A percentile compares a stretch with the other conserved stretches of the same genome.
Conservation (phyloP, 2,797 vertebrate species). For the Silurus lanzhouensis region DNA sequence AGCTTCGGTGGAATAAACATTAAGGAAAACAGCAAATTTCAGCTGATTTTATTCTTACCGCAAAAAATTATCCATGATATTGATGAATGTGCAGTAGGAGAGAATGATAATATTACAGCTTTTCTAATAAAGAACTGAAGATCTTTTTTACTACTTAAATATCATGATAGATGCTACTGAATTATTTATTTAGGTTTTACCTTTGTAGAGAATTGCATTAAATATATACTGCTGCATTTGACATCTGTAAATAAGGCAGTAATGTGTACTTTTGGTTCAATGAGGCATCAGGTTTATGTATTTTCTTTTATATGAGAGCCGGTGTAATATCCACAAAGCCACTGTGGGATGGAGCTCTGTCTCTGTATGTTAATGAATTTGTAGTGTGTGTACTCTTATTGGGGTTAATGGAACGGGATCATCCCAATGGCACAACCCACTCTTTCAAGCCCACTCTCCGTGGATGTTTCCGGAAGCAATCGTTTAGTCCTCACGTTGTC, state of each 20-base stretch:
- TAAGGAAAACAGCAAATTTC: not conserved
- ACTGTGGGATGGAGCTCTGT: conserved; percentile 23
- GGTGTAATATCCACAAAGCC: conserved; percentile 28
- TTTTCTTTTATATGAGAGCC: not conserved
- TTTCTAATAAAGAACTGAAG: not conserved
- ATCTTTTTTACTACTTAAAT: not conserved
- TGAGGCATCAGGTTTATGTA: not conserved
- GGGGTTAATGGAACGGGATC: conserved; percentile 72
- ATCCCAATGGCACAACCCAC: conserved; percentile 62
- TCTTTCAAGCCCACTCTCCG: conserved; percentile 64
- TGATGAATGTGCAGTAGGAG: not conserved
- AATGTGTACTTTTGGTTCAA: not conserved
- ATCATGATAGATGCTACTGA: not conserved
- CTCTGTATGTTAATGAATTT: conserved; percentile 70
- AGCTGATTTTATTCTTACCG: not conserved
- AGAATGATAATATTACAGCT: not conserved
- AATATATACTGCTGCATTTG: not conserved
- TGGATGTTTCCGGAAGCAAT: conserved; percentile 72
- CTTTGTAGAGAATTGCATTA: not conserved
- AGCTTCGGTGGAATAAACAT: not conserved
- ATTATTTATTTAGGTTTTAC: not conserved
- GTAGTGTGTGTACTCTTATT: conserved; percentile 58
- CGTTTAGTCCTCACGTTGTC: conserved; percentile 62
- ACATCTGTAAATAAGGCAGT: not conserved
- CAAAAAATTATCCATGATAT: not conserved